phyloP scores from a whole-genome alignment of 2,797 vertebrate species.

The Pseudochirops corinnae region DNA sequence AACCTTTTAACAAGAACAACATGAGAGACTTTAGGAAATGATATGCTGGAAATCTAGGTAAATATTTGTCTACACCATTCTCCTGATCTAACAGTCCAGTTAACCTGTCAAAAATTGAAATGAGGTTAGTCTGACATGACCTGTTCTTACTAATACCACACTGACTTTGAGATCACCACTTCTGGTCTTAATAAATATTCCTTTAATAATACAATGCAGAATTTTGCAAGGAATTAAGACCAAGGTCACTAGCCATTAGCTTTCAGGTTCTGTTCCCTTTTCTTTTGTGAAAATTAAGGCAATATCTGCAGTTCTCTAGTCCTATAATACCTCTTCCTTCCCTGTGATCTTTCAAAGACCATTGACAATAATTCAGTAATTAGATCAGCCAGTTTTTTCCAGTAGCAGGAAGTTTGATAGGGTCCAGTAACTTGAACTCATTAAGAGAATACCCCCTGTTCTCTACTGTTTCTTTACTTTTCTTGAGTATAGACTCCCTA shows the following conservation, averaged over 20 bases:
- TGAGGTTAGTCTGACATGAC: neutral
- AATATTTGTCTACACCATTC: neutral
- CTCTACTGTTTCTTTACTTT: neutral
- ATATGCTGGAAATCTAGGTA: neutral
- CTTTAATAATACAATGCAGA: neutral
- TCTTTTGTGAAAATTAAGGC: neutral
- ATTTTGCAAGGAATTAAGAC: neutral
- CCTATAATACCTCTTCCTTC: neutral
- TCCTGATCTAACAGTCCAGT: neutral
- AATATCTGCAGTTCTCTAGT: neutral
- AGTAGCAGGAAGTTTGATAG: neutral
- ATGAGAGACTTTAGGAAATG: neutral
- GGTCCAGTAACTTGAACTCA: neutral
- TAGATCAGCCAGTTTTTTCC: neutral
- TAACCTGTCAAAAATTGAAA: neutral
- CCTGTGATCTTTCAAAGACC: neutral
- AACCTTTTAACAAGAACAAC: neutral
- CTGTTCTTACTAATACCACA: neutral
- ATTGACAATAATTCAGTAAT: neutral
- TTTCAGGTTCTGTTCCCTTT: neutral
- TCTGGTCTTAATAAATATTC: neutral
- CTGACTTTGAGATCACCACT: neutral
- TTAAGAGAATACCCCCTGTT: neutral
- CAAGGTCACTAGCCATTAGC: neutral
- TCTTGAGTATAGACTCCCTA: neutral